These are phyloP conservation scores for Cheilosia vernalis DNA, from an alignment of 2,888 invertebrate species.

Conservation along the genomic window DNA sequence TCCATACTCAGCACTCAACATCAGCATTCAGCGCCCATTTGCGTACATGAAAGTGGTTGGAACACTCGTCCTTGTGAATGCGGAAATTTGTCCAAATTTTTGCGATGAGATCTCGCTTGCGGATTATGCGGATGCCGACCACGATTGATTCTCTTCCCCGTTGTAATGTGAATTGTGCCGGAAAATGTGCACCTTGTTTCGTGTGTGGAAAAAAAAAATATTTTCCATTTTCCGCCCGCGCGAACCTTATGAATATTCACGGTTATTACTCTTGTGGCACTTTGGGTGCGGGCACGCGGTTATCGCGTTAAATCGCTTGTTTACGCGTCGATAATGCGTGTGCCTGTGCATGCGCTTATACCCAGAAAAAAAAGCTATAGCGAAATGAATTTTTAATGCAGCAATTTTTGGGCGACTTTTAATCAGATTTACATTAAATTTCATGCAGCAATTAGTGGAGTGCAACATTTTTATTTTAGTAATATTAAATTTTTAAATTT, in stretches of 20 bases:
- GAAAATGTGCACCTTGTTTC: constrained; percentile 45
- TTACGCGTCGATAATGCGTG: constrained; percentile 71
- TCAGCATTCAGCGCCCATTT: not conserved
- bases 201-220: constrained; percentile 26
- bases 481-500: not conserved
- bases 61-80: constrained; percentile 21
- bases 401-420: constrained; percentile 32
- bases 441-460: constrained; percentile 10
- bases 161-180: constrained; percentile 56
- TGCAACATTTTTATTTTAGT: not conserved
- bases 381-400: constrained; percentile 65
- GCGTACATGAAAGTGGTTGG: not conserved
- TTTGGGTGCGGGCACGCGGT: constrained; percentile 27
- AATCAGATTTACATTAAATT: constrained; percentile 27
- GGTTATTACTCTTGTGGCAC: constrained; percentile 48
- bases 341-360: constrained; percentile 48
- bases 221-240: constrained; percentile 60
- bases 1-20: not conserved
- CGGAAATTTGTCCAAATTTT: constrained; percentile 35
- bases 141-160: constrained; percentile 25
- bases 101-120: constrained; percentile 41
- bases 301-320: constrained; percentile 68
- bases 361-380: constrained; percentile 5
- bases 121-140: constrained; percentile 36
- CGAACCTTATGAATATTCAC: constrained; percentile 70